phyloP scores from a whole-genome alignment of 2,797 vertebrate genomes.

The Podargus strigoides region DNA sequence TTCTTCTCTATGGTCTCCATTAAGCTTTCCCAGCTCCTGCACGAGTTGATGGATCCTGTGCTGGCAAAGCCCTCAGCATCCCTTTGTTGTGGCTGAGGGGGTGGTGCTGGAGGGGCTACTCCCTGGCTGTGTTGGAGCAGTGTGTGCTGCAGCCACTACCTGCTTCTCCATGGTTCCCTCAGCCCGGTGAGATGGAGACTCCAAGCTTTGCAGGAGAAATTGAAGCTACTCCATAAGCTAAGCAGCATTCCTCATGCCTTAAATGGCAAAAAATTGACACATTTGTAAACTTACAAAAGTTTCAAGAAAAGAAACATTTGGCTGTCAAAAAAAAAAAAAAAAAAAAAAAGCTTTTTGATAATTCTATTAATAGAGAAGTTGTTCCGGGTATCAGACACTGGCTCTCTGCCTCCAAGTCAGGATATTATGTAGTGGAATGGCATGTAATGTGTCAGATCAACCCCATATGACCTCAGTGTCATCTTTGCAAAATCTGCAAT shows the following conservation, averaged over 20 bases:
- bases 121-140: background rate
- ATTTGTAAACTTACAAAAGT: background rate
- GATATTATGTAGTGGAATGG: background rate
- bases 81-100: background rate
- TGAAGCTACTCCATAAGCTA: background rate
- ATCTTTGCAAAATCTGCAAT: background rate
- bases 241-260: background rate
- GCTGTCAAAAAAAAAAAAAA: background rate
- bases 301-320: background rate
- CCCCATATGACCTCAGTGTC: background rate
- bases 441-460: background rate
- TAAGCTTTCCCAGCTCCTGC: background rate
- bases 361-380: background rate
- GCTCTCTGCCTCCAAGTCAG: background rate
- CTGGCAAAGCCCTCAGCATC: background rate
- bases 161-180: background rate
- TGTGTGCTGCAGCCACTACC: accelerated
- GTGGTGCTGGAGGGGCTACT: background rate
- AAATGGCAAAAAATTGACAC: background rate
- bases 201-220: background rate
- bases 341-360: background rate
- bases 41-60: background rate
- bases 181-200: background rate
- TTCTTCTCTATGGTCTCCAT: background rate
- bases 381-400: background rate